Evolutionary conservation across 2,113 vertebrate species (phyloP).

Genomic region (Daphoenositta chrysoptera): DNA sequence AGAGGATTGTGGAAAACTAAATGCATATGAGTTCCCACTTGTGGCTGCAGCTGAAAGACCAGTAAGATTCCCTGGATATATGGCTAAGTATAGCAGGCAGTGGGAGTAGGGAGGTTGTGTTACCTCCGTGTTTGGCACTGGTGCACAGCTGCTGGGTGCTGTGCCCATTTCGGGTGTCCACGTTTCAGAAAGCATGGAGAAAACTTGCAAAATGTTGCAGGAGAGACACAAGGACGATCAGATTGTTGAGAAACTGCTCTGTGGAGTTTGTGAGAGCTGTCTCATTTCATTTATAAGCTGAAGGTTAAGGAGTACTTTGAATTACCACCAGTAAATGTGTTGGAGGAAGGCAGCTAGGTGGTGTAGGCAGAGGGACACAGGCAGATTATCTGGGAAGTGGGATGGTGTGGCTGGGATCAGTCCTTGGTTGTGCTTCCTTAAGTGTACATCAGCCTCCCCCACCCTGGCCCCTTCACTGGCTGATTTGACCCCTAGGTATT

Average conservation of each 20-base stretch:
- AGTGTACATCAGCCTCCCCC: no score
- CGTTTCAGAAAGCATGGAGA: neutral
- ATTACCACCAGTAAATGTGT: accelerated
- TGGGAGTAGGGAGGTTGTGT: constrained; percentile 3
- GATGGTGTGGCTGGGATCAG: neutral
- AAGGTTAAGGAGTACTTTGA: neutral
- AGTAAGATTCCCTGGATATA: neutral
- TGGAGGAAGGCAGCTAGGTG: neutral
- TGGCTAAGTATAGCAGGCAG: constrained; percentile 28
- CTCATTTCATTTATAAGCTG: neutral
- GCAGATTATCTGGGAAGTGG: neutral
- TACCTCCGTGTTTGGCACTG: neutral
- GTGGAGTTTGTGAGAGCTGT: neutral
- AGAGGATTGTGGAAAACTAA: neutral
- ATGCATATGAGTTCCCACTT: neutral
- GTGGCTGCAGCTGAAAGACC: constrained; percentile 8
- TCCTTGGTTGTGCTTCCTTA: neutral
- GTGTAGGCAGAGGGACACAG: neutral
- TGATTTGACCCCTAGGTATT: neutral
- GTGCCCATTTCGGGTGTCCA: neutral
- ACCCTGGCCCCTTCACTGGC: neutral
- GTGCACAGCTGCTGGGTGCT: neutral
- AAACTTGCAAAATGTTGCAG: neutral
- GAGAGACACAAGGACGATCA: neutral
- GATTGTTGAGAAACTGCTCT: neutral